Evolutionary conservation across 2,113 vertebrate species (phyloP), one percentile per base, ranked within the genome.

Genomic region (Megaceryle maxima): DNA sequence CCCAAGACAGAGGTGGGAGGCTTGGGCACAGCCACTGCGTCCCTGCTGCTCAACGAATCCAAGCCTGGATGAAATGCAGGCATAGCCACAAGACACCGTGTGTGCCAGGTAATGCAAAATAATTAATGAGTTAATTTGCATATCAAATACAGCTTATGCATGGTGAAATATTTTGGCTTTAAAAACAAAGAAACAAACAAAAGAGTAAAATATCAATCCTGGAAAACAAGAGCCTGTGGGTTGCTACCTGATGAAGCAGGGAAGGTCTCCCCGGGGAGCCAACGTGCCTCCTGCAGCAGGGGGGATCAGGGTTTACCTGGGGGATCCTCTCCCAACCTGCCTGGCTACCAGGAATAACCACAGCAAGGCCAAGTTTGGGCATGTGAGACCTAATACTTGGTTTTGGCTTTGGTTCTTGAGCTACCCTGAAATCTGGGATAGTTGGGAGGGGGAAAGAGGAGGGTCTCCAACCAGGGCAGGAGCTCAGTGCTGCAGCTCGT

Each of bases 401-500:
- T 0, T 88, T 41, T 55, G 69, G 60, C 25, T 35, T n/a, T 5
- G 21, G 33, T 43, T 79, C 51, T 25, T 41, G 81, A 48, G 16
- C 62, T 26, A 16, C 44, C 48, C 64, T 33, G 41, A 24, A 33
- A 16, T 9, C 59, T 77, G 41, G 5, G 11, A 1, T 6, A 12
- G 31, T 0, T 44, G 64, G n/a, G 48, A 50, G 55, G 20, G 21
- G 57, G 26, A 9, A 33, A 22, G 28, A 68, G 73, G 14, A 44
- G 10, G 3, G 28, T 26, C 22, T 26, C 15, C n/a, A 33, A 2
- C 3, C 9, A 9, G 62, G 62, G 14, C 5, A 44, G 13, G 48
- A 16, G 59, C 20, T 8, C 17, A 2, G 0, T 21, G 19, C 28
- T 3, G 2, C 35, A 37, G 79, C 39, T 75, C 7, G 0, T 21